A percentile compares a stretch with the other conserved stretches of the same genome.
These are phyloP conservation scores for Mimachlamys varia DNA, from an alignment of 2,888 invertebrate genomes.

Conservation along the genomic window DNA sequence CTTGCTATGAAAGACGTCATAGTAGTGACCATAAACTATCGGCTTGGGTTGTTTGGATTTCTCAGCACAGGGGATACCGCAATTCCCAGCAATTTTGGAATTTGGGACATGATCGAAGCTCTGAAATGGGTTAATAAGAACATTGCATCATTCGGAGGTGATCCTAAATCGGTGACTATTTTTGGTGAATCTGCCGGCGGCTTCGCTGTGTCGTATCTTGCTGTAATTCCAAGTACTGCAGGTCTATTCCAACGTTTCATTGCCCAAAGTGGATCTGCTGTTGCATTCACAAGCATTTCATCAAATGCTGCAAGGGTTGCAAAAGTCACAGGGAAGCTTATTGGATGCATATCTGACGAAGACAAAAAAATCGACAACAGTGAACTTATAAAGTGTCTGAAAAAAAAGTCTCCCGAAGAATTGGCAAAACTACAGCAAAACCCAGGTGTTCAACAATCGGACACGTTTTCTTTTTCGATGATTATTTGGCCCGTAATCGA, in stretches of 20 bases:
- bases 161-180: constrained; percentile 73
- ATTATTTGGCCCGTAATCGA: constrained; percentile 46
- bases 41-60: neutral
- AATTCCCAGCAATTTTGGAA: constrained; percentile 71
- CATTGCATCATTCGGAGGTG: constrained; percentile 72
- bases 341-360: neutral
- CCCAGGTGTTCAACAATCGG: neutral
- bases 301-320: neutral
- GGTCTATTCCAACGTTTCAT: constrained; percentile 51
- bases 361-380: neutral
- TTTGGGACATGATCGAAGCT: constrained; percentile 77
- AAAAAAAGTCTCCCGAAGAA: neutral
- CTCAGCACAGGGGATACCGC: neutral
- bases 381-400: no score
- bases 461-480: neutral
- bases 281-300: neutral
- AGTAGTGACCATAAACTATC: neutral
- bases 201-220: constrained; percentile 38
- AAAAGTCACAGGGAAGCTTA: neutral
- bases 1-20: neutral
- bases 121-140: constrained; percentile 76
- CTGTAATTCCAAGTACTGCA: constrained; percentile 44
- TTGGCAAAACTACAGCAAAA: neutral
- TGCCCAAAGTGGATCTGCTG: constrained; percentile 46
- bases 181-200: constrained; percentile 59